Conservation (phyloP, 2,888 invertebrate species). For the Torymus auratus region DNA sequence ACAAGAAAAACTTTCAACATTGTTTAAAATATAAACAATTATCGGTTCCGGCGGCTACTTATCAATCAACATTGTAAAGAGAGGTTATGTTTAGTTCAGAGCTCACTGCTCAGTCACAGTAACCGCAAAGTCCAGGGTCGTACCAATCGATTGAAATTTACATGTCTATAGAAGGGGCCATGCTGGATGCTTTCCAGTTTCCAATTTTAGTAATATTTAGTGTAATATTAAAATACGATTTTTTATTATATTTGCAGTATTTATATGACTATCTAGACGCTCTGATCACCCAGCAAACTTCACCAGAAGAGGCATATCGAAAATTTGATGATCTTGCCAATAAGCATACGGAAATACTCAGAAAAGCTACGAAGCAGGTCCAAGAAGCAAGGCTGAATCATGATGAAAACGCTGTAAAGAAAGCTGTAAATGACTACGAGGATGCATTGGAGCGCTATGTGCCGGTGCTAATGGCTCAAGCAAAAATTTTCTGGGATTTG, state of each 20-base stretch:
- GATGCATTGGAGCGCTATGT: conserved; percentile 94
- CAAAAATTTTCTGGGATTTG: conserved; percentile 98
- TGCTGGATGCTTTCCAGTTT: too few relatives aligned
- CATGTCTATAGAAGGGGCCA: too few relatives aligned
- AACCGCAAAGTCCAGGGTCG: too few relatives aligned
- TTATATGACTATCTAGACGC: conserved; percentile 97
- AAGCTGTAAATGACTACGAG: conserved; percentile 94
- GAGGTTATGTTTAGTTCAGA: conserved; percentile 39
- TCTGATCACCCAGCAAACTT: conserved; percentile 96
- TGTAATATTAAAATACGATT: too few relatives aligned
- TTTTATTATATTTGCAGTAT: conserved; percentile 79
- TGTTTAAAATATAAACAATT: not conserved
- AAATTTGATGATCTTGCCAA: conserved; percentile 97
- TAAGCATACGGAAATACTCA: conserved; percentile 91
- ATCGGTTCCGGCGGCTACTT: not conserved
- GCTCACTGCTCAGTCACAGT: too few relatives aligned
- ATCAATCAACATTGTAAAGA: not conserved
- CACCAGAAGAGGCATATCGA: conserved; percentile 95
- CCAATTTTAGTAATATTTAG: too few relatives aligned
- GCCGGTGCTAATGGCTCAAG: conserved; percentile 99
- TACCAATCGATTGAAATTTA: too few relatives aligned
- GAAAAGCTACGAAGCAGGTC: conserved; percentile 95
- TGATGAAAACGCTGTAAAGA: conserved; percentile 92
- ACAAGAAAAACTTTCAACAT: not conserved
- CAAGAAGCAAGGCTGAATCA: conserved; percentile 93